Percentiles rank a stretch among this genome's conserved stretches.
phyloP scores from a whole-genome alignment of 2,113 vertebrate species.

The Mormyrus iriodes region DNA sequence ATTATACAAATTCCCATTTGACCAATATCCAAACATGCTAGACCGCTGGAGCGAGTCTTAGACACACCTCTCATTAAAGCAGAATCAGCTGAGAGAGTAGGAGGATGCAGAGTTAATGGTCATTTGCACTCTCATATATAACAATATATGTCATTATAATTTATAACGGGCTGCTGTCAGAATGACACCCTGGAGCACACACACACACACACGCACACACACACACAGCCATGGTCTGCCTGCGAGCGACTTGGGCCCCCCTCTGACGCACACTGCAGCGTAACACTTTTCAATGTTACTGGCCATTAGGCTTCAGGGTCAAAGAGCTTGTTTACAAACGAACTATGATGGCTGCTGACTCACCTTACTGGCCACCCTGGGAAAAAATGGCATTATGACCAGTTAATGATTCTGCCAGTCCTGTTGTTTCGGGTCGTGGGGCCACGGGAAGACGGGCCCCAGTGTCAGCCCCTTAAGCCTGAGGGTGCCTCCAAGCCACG shows the following conservation, averaged over 20 bases:
- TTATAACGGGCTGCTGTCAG: not conserved
- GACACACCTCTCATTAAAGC: not conserved
- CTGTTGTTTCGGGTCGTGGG: not conserved
- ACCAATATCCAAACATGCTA: not conserved
- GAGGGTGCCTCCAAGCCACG: not conserved
- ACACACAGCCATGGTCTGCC: not conserved
- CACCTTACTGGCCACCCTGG: not conserved
- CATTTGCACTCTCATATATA: constrained; percentile 1
- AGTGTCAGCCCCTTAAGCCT: not conserved
- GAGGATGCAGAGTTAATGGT: not conserved
- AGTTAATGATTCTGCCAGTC: not conserved
- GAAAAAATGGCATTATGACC: not conserved
- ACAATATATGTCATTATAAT: not conserved
- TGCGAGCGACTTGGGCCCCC: no score
- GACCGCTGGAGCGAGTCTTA: not conserved
- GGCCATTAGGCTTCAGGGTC: not conserved
- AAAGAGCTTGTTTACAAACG: not conserved
- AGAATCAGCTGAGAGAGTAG: not conserved
- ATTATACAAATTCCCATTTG: not conserved
- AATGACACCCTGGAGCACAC: not conserved
- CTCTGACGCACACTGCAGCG: not conserved
- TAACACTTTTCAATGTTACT: not conserved
- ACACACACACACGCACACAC: not conserved
- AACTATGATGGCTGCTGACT: not conserved
- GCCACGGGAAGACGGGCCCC: not conserved